A percentile compares a stretch with the other conserved stretches of the same genome.
These are phyloP conservation scores for Lytechinus variegatus DNA, from an alignment of 35 echinoderm and acorn worm genomes.

Conservation along the genomic window DNA sequence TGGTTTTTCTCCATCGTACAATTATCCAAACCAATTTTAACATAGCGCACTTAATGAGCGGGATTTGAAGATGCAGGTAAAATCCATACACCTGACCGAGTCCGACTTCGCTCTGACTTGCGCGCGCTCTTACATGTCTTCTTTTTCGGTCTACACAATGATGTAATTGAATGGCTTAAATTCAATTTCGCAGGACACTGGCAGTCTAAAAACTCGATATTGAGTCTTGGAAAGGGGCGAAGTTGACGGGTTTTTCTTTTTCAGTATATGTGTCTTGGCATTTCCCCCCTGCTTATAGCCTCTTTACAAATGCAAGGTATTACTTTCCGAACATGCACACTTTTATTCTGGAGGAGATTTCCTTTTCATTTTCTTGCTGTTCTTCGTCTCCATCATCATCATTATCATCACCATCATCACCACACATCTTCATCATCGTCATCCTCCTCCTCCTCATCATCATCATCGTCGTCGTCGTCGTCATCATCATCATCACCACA, in stretches of 20 bases:
- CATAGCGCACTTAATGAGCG: background rate
- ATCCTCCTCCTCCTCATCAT: background rate
- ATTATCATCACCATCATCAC: background rate
- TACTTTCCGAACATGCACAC: too few species aligned
- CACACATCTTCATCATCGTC: too few species aligned
- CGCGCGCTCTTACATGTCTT: background rate
- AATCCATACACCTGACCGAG: background rate
- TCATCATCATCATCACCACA: background rate
- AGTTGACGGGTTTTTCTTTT: background rate
- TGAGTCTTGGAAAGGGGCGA: constrained; percentile 7
- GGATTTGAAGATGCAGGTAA: background rate
- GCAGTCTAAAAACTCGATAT: constrained; percentile 32
- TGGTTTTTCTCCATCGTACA: background rate
- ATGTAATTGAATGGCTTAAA: constrained; percentile 43
- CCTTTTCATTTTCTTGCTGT: background rate
- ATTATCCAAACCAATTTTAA: constrained; percentile 32
- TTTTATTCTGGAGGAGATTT: too few species aligned
- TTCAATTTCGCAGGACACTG: constrained; percentile 31
- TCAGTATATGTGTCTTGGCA: too few species aligned
- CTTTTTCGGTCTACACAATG: background rate
- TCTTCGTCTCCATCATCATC: background rate
- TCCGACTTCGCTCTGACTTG: background rate
- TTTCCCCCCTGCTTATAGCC: too few species aligned
- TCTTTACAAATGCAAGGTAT: too few species aligned
- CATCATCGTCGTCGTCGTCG: background rate